These are phyloP conservation scores for Spea multiplicata DNA, from an alignment of 2,113 vertebrate genomes.

Conservation along the genomic window DNA sequence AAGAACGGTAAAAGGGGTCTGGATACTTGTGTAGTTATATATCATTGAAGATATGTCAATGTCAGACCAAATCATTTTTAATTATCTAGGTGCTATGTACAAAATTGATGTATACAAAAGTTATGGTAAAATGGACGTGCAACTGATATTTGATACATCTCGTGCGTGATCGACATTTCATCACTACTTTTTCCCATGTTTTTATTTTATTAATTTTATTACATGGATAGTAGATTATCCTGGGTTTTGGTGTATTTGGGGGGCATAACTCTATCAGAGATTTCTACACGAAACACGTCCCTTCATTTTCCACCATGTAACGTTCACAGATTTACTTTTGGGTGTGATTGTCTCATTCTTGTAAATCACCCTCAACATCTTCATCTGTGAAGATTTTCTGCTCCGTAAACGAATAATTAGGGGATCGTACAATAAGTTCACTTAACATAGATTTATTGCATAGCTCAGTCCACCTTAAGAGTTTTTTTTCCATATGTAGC, in stretches of 20 bases:
- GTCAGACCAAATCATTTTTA: constrained; percentile 7
- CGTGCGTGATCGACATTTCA: not conserved
- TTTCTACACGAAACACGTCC: too few species aligned
- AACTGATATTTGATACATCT: not conserved
- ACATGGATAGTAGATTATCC: too few species aligned
- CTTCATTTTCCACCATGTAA: too few species aligned
- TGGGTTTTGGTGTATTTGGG: too few species aligned
- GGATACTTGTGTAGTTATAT: too few species aligned
- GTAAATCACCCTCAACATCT: too few species aligned
- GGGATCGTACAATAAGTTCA: not conserved
- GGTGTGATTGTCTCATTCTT: too few species aligned
- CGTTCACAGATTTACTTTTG: too few species aligned
- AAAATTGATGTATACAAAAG: not conserved
- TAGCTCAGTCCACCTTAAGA: not conserved
- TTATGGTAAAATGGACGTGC: not conserved
- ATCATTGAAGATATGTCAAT: not conserved
- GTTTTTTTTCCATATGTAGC: not conserved
- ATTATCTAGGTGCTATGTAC: constrained; percentile 38
- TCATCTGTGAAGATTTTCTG: not conserved
- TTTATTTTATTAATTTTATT: not conserved
- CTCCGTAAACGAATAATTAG: not conserved
- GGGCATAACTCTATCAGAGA: too few species aligned
- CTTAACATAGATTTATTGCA: not conserved
- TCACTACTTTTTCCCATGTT: not conserved
- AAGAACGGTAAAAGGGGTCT: not conserved